A percentile compares a stretch with the other conserved stretches of the same genome.
These are phyloP conservation scores for Lasiurus cinereus DNA, from an alignment of 2,113 vertebrate genomes.

Conservation along the genomic window DNA sequence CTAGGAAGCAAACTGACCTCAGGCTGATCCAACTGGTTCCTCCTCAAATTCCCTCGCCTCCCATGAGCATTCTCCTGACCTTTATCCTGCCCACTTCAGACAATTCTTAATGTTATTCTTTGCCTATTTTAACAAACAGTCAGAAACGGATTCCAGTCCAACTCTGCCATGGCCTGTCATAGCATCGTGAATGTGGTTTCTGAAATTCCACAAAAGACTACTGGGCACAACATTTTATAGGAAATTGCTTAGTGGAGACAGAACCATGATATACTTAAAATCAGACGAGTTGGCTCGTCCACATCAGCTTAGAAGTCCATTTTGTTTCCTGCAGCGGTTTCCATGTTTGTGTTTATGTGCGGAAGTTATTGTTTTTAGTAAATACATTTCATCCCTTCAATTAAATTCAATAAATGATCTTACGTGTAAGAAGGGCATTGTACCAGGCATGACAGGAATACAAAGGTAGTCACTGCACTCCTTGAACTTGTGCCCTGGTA, in stretches of 20 bases:
- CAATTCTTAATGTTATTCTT: constrained; percentile 62
- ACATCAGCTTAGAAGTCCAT: background rate
- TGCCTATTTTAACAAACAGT: constrained; percentile 71
- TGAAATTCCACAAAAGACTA: constrained; percentile 69
- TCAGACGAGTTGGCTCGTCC: background rate
- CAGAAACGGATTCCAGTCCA: constrained; percentile 5
- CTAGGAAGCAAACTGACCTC: constrained; percentile 66
- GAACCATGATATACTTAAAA: constrained; percentile 34
- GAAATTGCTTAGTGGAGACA: constrained; percentile 62
- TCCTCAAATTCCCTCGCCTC: constrained; percentile 7
- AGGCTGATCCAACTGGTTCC: constrained; percentile 46
- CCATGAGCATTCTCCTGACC: constrained; percentile 58
- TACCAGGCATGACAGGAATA: background rate
- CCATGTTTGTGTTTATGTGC: background rate
- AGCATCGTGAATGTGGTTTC: constrained; percentile 70
- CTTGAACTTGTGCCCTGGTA: background rate
- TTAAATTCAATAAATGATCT: background rate
- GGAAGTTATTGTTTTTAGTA: constrained; percentile 18
- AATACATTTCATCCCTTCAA: background rate
- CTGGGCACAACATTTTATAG: constrained; percentile 39
- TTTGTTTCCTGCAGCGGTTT: background rate
- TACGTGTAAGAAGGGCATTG: background rate
- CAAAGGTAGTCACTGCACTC: background rate
- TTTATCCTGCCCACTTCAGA: constrained; percentile 67
- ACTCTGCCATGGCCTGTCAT: constrained; percentile 51